Percentiles rank a stretch among this genome's conserved stretches.
phyloP scores from a whole-genome alignment of 2,888 invertebrate genomes.

The Cantharis flavilabris region DNA sequence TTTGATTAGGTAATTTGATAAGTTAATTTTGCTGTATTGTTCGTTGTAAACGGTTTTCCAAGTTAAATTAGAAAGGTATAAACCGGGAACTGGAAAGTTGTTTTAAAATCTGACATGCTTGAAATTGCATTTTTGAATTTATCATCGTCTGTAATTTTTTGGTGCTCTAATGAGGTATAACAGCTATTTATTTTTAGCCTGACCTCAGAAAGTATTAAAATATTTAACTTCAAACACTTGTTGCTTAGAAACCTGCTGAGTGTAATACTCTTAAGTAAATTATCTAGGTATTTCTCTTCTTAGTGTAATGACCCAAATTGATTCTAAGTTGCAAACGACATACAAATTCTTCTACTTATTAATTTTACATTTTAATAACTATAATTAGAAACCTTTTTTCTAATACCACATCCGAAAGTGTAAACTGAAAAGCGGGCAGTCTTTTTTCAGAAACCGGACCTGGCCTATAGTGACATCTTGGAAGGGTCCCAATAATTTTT shows the following conservation, averaged over 20 bases:
- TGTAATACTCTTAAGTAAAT: conserved; percentile 21
- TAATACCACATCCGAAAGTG: neutral
- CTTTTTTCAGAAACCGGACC: neutral
- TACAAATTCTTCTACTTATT: conserved; percentile 29
- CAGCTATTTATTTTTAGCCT: conserved; percentile 23
- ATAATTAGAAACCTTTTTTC: neutral
- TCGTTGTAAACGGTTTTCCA: neutral
- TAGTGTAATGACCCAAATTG: conserved; percentile 38
- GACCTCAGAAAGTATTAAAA: conserved; percentile 23
- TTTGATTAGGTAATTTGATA: neutral
- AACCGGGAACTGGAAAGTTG: neutral
- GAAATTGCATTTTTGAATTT: conserved; percentile 2
- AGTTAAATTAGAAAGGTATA: neutral
- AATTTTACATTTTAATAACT: neutral
- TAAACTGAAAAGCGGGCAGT: neutral
- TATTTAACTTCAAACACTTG: conserved; percentile 34
- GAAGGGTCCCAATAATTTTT: neutral
- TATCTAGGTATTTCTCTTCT: conserved; percentile 12
- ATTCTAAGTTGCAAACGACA: conserved; percentile 31
- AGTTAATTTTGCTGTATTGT: neutral
- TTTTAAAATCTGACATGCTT: neutral
- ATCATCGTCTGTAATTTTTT: neutral
- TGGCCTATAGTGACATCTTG: neutral
- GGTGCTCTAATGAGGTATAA: conserved; percentile 4
- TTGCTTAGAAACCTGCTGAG: conserved; percentile 32